These are phyloP conservation scores for Mystacides longicornis DNA, from an alignment of 2,888 invertebrate species.

Conservation along the genomic window DNA sequence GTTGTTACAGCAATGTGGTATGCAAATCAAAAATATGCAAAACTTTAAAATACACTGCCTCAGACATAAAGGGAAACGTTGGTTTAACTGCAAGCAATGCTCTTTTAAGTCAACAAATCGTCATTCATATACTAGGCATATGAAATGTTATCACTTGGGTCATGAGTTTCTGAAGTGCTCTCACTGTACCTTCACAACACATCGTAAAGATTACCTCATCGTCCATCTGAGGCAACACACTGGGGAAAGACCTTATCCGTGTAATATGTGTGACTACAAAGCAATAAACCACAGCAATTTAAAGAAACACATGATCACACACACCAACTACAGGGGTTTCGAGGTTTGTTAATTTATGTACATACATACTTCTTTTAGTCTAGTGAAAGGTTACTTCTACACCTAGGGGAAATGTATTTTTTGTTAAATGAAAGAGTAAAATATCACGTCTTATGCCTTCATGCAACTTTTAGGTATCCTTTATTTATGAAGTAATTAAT, in stretches of 20 bases:
- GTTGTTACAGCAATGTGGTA: background rate
- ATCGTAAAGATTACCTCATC: background rate
- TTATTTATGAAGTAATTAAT: too few species aligned
- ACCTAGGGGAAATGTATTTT: too few species aligned
- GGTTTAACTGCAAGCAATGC: background rate
- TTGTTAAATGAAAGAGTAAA: too few species aligned
- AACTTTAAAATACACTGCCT: background rate
- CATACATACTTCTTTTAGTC: background rate
- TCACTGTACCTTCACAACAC: background rate
- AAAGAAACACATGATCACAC: background rate
- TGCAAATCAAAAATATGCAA: background rate
- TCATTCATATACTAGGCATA: background rate
- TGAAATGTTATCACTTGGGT: background rate
- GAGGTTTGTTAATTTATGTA: background rate
- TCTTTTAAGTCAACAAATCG: background rate
- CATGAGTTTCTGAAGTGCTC: background rate
- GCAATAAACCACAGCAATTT: slow-evolving; percentile 3
- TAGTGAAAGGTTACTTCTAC: too few species aligned
- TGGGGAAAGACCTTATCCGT: background rate
- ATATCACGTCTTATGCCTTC: too few species aligned
- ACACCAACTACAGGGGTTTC: background rate
- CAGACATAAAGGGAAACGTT: background rate
- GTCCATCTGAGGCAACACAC: background rate
- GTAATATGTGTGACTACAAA: slow-evolving; percentile 2
- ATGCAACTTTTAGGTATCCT: too few species aligned